These are phyloP conservation scores for Mesopsocus fuscifrons DNA, from an alignment of 2,888 invertebrate species.

Conservation along the genomic window DNA sequence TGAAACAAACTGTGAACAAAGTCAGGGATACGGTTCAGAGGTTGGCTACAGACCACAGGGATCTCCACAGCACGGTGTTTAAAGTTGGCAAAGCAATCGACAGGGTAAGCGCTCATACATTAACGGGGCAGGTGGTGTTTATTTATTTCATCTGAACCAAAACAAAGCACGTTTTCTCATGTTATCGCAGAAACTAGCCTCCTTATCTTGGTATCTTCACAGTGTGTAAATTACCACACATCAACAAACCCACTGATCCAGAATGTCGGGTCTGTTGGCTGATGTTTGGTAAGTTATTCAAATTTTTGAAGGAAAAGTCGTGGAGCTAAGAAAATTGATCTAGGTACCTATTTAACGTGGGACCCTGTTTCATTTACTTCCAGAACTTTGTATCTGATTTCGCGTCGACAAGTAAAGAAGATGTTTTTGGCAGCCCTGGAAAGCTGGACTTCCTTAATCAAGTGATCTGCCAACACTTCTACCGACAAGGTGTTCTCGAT, in stretches of 20 bases:
- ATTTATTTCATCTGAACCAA: no score
- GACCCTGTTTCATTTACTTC: conserved; percentile 18
- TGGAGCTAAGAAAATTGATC: no score
- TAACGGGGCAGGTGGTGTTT: no score
- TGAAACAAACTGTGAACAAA: conserved; percentile 54
- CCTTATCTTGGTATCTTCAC: no score
- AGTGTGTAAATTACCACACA: conserved; percentile 3
- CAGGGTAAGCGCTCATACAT: conserved; percentile 38
- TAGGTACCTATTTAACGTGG: no score
- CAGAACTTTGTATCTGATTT: conserved; percentile 83
- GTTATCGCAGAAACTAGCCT: no score
- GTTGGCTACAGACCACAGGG: conserved; percentile 68
- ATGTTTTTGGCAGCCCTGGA: conserved; percentile 51
- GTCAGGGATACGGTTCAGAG: conserved; percentile 66
- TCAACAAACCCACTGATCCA: no score
- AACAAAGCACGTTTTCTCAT: no score
- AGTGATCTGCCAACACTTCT: conserved; percentile 89
- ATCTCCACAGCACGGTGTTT: conserved; percentile 58
- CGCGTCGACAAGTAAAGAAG: conserved; percentile 69
- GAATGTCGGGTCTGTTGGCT: no score
- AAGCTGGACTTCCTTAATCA: conserved; percentile 56
- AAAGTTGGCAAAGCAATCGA: conserved; percentile 95
- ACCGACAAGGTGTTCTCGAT: conserved; percentile 82
- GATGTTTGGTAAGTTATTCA: no score
- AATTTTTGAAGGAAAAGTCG: no score